Evolutionary conservation across 2,797 vertebrate genomes (phyloP).

Genomic region (Tachyglossus aculeatus): DNA sequence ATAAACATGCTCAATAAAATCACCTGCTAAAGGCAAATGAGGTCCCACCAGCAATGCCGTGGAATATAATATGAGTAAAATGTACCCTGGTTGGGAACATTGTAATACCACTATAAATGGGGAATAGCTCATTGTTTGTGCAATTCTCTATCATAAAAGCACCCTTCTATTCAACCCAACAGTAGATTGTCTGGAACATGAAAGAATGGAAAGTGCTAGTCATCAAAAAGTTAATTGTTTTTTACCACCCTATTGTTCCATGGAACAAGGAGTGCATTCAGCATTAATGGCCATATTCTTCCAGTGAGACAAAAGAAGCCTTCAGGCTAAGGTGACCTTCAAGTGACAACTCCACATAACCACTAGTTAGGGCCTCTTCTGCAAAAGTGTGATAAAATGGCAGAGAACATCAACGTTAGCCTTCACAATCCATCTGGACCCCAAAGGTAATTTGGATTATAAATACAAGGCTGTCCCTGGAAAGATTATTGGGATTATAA

Average conservation of each 20-base stretch:
- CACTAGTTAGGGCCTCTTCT: too few species aligned
- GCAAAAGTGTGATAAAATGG: too few species aligned
- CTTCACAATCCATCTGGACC: too few species aligned
- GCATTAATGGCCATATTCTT: not conserved
- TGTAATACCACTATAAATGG: too few species aligned
- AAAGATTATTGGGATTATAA: too few species aligned
- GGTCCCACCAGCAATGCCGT: not conserved
- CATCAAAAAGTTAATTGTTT: not conserved
- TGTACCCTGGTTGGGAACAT: too few species aligned
- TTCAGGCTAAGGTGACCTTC: not conserved
- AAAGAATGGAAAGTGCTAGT: conserved; percentile 1
- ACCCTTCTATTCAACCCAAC: too few species aligned
- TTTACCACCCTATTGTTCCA: not conserved
- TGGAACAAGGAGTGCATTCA: not conserved
- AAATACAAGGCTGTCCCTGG: too few species aligned
- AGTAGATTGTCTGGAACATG: not conserved
- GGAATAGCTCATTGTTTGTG: too few species aligned
- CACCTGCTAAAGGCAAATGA: not conserved
- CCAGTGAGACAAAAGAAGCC: not conserved
- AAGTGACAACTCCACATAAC: not conserved
- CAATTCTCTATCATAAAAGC: too few species aligned
- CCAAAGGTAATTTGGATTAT: too few species aligned
- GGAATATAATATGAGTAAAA: conserved; percentile 8
- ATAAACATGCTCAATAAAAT: conserved; percentile 1
- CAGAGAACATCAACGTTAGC: too few species aligned